These are phyloP conservation scores for Caenorhabditis sp. DNA, from an alignment of 2,888 invertebrate species.

Conservation along the genomic window DNA sequence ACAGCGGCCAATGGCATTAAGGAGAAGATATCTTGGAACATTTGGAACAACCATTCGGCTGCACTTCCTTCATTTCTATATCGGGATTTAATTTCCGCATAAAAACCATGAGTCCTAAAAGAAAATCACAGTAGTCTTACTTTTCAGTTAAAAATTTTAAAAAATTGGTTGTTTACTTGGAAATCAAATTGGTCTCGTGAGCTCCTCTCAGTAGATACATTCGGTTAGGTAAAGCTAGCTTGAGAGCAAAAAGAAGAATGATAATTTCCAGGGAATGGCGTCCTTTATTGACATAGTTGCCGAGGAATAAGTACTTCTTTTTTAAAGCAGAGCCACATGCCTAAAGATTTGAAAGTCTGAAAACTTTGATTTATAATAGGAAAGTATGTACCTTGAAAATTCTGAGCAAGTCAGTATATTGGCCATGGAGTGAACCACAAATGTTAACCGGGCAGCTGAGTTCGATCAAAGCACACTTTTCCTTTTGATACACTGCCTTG, in stretches of 20 bases:
- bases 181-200: slow-evolving; percentile 93
- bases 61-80: too few species aligned
- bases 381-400: background rate
- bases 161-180: slow-evolving; percentile 57
- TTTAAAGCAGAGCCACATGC: too few species aligned
- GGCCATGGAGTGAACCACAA: background rate
- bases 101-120: background rate
- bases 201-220: slow-evolving; percentile 96
- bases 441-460: background rate
- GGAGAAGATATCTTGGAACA: too few species aligned
- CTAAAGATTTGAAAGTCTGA: too few species aligned
- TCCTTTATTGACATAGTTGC: slow-evolving; percentile 96
- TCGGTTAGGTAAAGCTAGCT: slow-evolving; percentile 88
- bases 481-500: background rate
- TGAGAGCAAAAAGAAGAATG: slow-evolving; percentile 89
- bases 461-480: background rate
- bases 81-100: slow-evolving; percentile 84
- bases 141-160: too few species aligned
- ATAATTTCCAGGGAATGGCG: slow-evolving; percentile 87
- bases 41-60: too few species aligned
- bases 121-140: too few species aligned
- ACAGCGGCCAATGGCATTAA: slow-evolving; percentile 83
- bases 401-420: background rate
- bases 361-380: too few species aligned
- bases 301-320: slow-evolving; percentile 83